A percentile compares a stretch with the other conserved stretches of the same genome.
Evolutionary conservation across 64 coral and sea anemone genomes (phyloP).

Genomic region (Montipora sp.): DNA sequence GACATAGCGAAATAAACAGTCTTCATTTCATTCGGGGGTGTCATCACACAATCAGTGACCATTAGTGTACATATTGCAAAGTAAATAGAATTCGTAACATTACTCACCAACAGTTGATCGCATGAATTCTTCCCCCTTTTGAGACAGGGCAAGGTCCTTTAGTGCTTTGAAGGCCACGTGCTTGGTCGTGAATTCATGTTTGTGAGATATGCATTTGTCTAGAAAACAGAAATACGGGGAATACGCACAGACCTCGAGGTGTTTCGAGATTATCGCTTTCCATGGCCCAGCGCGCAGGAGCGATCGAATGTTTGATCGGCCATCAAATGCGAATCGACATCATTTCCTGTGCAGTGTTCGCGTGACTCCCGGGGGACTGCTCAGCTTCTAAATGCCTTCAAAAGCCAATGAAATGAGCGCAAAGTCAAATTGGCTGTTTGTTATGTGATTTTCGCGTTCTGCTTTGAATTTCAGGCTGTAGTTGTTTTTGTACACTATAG

Average conservation of each 20-base stretch:
- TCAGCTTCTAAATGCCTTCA: not conserved
- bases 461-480: constrained; percentile 32
- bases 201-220: not conserved
- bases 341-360: constrained; percentile 54
- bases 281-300: constrained; percentile 35
- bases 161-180: constrained; percentile 34
- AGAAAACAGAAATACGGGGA: not conserved
- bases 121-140: not conserved
- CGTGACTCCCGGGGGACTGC: constrained; percentile 50
- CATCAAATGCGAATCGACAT: constrained; percentile 47
- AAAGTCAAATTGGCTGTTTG: constrained; percentile 5
- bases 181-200: not conserved
- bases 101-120: constrained; percentile 14
- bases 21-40: constrained; percentile 20
- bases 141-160: not conserved
- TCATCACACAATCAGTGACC: not conserved
- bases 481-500: constrained; percentile 18
- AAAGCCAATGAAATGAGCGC: constrained; percentile 50
- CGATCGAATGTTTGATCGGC: constrained; percentile 23
- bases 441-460: constrained; percentile 7
- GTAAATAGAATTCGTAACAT: not conserved
- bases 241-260: not conserved
- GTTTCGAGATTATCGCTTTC: not conserved
- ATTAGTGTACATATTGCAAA: not conserved
- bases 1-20: not conserved